These are phyloP conservation scores for Caradrina kadenii DNA, from an alignment of 2,888 invertebrate genomes.

Conservation along the genomic window DNA sequence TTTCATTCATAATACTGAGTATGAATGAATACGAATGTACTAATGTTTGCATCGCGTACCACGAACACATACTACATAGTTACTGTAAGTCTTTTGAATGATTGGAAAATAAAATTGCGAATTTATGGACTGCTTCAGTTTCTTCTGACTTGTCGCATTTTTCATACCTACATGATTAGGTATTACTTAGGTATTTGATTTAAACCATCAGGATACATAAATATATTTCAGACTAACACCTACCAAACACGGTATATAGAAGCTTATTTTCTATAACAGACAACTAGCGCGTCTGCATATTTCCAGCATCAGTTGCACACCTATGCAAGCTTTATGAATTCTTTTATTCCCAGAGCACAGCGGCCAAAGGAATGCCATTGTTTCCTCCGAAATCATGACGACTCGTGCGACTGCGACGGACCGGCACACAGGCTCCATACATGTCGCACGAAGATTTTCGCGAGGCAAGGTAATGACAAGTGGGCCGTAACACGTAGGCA, in stretches of 20 bases:
- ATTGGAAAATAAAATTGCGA: no score
- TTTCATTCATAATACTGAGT: constrained; percentile 24
- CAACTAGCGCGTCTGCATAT: constrained; percentile 14
- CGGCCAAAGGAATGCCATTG: constrained; percentile 58
- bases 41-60: not conserved
- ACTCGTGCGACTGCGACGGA: constrained; percentile 52
- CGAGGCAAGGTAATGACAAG: constrained; percentile 84
- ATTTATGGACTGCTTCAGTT: no score
- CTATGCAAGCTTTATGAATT: constrained; percentile 21
- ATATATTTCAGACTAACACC: constrained; percentile 2
- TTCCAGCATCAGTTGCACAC: constrained; percentile 33
- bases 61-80: not conserved
- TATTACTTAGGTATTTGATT: no score
- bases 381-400: constrained; percentile 59
- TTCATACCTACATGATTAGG: no score
- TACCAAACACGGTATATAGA: constrained; percentile 6
- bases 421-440: constrained; percentile 70
- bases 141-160: no score
- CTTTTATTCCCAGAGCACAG: constrained; percentile 42
- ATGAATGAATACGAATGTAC: constrained; percentile 25
- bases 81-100: not conserved
- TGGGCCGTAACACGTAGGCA: constrained; percentile 88
- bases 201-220: not conserved
- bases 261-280: constrained; percentile 14
- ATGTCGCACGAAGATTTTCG: constrained; percentile 84